These are phyloP conservation scores for Turritopsis rubra DNA, from an alignment of 30 jellyfish, hydroid and myxozoan species.

Conservation along the genomic window DNA sequence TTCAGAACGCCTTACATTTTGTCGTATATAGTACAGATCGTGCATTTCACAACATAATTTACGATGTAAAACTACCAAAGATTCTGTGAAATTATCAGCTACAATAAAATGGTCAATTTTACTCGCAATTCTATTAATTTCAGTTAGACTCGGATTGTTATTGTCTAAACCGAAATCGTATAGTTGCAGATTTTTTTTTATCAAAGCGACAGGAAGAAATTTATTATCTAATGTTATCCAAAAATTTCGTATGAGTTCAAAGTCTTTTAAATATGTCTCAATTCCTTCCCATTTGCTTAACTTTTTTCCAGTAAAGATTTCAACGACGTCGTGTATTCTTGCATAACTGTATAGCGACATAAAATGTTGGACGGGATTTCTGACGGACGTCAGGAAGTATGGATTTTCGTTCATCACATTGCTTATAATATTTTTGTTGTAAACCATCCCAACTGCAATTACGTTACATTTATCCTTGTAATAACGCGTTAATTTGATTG, in stretches of 20 bases:
- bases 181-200: neutral
- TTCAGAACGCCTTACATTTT: neutral
- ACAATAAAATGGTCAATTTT: neutral
- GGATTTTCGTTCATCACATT: neutral
- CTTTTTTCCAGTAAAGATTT: neutral
- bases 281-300: neutral
- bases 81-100: neutral
- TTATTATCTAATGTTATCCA: neutral
- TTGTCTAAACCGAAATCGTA: neutral
- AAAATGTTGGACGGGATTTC: neutral
- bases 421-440: neutral
- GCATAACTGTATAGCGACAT: neutral
- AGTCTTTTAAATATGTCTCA: neutral
- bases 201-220: neutral
- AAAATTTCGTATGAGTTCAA: neutral
- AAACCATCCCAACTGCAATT: neutral
- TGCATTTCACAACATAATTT: too few species aligned
- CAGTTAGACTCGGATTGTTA: neutral
- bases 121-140: neutral
- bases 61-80: neutral
- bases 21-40: neutral
- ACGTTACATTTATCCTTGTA: neutral
- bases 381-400: neutral
- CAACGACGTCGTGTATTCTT: neutral
- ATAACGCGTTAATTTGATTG: neutral